Percentiles rank a stretch among this genome's conserved stretches.
These are phyloP conservation scores for Clarias batrachus DNA, from an alignment of 2,113 vertebrate genomes.

Conservation along the genomic window DNA sequence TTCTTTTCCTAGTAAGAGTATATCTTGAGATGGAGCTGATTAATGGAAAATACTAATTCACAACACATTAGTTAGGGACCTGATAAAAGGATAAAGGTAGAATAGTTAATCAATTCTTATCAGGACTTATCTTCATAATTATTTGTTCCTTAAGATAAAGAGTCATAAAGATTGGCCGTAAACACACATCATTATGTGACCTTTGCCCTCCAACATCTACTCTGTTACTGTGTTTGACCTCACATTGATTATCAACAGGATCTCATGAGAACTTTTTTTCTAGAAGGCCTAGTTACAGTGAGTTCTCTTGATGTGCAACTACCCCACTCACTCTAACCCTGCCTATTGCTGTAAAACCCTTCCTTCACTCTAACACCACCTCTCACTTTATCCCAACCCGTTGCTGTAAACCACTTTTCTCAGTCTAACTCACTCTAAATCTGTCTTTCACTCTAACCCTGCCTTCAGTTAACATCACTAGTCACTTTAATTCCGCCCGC, in stretches of 20 bases:
- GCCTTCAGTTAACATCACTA: neutral
- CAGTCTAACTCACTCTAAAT: neutral
- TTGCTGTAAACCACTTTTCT: neutral
- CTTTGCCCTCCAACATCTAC: neutral
- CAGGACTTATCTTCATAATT: neutral
- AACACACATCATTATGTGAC: slow-evolving; percentile 14
- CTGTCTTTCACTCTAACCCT: neutral
- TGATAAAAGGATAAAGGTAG: neutral
- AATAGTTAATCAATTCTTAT: neutral
- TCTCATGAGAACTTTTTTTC: neutral
- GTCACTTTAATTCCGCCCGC: too few relatives aligned
- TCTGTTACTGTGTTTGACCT: neutral
- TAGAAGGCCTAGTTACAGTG: neutral
- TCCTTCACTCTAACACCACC: neutral
- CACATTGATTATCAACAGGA: neutral
- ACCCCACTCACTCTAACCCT: neutral
- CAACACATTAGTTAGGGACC: neutral
- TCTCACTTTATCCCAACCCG: neutral
- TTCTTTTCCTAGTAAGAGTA: neutral
- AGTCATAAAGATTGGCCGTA: neutral
- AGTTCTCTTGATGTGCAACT: neutral
- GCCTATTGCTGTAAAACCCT: neutral
- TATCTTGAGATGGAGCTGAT: neutral
- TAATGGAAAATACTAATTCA: neutral
- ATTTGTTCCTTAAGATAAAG: neutral